Percentiles rank a stretch among this genome's conserved stretches.
Conservation (phyloP, 2,797 vertebrate species). For the Botia almorhae region DNA sequence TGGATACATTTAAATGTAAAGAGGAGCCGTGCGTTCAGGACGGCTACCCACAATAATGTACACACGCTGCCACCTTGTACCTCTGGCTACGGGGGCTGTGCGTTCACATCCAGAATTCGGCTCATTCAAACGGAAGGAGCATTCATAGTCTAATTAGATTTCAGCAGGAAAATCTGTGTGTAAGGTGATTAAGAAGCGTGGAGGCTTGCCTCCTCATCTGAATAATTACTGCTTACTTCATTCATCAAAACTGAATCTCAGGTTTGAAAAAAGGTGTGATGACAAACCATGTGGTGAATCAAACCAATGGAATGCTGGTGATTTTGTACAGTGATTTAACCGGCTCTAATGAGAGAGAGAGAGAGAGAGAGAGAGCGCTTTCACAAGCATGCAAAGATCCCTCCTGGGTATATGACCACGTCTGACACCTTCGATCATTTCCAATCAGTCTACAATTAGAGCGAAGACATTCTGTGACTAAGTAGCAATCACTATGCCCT, state of each 20-base stretch:
- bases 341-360: slow-evolving; percentile 41
- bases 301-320: slow-evolving; percentile 25
- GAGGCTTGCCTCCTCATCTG: slow-evolving; percentile 26
- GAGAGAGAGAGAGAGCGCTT: no score
- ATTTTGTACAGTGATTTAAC: slow-evolving; percentile 27
- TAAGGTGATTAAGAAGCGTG: slow-evolving; percentile 47
- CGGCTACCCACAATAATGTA: slow-evolving; percentile 44
- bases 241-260: slow-evolving; percentile 24
- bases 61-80: slow-evolving; percentile 27
- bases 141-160: slow-evolving; percentile 42
- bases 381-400: slow-evolving; percentile 37
- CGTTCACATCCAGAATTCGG: slow-evolving; percentile 17
- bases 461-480: slow-evolving; percentile 49
- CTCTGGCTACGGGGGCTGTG: not conserved
- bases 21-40: slow-evolving; percentile 33
- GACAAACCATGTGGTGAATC: slow-evolving; percentile 12
- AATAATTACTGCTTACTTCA: slow-evolving; percentile 42
- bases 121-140: slow-evolving; percentile 21
- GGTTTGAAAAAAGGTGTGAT: slow-evolving; percentile 23
- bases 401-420: slow-evolving; percentile 42
- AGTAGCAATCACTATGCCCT: slow-evolving; percentile 52
- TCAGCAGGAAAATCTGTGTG: slow-evolving; percentile 34
- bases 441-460: slow-evolving; percentile 62
- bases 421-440: slow-evolving; percentile 59
- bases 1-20: slow-evolving; percentile 70